Percentiles rank a stretch among this genome's conserved stretches.
phyloP scores from a whole-genome alignment of 2,113 vertebrate genomes.

The Rhagologus leucostigma region DNA sequence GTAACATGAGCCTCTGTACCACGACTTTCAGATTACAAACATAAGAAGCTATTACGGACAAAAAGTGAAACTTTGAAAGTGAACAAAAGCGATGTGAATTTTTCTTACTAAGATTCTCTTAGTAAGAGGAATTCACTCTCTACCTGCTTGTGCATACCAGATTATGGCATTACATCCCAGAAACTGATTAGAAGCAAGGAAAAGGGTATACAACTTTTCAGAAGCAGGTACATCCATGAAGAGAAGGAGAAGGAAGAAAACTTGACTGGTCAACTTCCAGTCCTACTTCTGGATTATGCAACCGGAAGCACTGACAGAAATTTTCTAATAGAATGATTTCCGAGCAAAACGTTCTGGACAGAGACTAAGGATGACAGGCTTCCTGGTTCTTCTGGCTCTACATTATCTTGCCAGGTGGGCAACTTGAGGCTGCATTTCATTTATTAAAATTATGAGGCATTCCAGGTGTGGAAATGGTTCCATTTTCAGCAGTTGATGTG shows the following conservation, averaged over 20 bases:
- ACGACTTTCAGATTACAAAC: not conserved
- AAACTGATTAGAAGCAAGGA: not conserved
- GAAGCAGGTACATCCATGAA: not conserved
- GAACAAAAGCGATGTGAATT: not conserved
- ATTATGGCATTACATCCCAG: not conserved
- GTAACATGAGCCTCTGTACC: not conserved
- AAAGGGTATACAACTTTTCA: not conserved
- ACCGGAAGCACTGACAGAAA: not conserved
- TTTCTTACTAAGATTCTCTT: not conserved
- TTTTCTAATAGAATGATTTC: not conserved
- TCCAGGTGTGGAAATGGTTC: not conserved
- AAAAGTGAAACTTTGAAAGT: not conserved
- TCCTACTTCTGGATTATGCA: not conserved
- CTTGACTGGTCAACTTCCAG: not conserved
- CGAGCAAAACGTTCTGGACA: not conserved
- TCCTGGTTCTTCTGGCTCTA: not conserved
- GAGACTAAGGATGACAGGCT: not conserved
- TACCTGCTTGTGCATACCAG: not conserved
- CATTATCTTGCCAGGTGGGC: not conserved
- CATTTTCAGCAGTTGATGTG: fast-evolving
- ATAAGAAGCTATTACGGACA: not conserved
- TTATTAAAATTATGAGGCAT: not conserved
- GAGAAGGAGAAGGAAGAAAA: not conserved
- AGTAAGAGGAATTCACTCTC: not conserved
- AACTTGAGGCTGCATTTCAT: not conserved